phyloP scores from a whole-genome alignment of 2,113 vertebrate genomes.

The Pteronura brasiliensis region DNA sequence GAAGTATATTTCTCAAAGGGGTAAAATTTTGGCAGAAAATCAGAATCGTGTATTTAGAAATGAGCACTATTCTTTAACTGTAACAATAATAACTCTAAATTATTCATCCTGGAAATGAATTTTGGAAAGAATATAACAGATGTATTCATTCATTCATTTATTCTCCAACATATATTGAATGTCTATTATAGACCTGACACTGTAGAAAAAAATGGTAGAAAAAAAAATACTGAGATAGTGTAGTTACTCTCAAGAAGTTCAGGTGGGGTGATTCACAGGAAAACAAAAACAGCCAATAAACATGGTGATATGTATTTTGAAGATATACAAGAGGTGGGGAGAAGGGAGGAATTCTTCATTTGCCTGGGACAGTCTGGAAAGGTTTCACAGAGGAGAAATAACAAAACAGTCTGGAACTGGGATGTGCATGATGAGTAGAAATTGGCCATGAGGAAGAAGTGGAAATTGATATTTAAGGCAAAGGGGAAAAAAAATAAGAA shows the following conservation, averaged over 20 bases:
- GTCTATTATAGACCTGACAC: neutral
- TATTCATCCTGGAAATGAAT: conserved; percentile 51
- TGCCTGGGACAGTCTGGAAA: neutral
- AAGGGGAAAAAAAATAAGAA: neutral
- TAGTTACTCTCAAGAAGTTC: neutral
- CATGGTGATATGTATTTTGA: neutral
- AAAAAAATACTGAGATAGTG: neutral
- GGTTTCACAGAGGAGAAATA: neutral
- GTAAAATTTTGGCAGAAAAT: conserved; percentile 70
- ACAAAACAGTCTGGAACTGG: neutral
- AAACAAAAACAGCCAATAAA: neutral
- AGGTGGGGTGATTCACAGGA: neutral
- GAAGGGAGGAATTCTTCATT: neutral
- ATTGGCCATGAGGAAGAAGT: neutral
- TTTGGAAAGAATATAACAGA: conserved; percentile 57
- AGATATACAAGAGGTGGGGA: neutral
- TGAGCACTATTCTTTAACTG: conserved; percentile 39
- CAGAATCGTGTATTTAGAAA: conserved; percentile 57
- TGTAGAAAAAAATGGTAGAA: neutral
- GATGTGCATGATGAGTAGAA: neutral
- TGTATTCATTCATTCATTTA: conserved; percentile 47
- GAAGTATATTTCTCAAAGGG: conserved; percentile 76
- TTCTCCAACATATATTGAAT: neutral
- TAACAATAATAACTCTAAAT: conserved; percentile 24
- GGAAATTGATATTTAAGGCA: neutral